Conservation (phyloP, 2,888 invertebrate species). For the Tenthredo livida region DNA sequence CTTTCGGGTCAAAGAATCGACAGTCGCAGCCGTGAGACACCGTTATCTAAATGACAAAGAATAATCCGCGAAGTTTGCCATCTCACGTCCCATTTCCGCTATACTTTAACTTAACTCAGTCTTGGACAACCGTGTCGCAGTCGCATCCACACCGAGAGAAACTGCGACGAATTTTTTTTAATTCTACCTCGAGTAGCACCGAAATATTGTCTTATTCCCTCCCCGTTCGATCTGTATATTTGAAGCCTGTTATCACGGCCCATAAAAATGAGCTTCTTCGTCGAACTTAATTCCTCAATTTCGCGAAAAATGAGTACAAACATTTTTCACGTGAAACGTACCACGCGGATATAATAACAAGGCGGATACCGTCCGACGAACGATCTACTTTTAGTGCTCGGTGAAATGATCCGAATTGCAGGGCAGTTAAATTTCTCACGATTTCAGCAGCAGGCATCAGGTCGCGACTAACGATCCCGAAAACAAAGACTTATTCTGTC, state of each 20-base stretch:
- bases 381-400: slow-evolving; percentile 43
- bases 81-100: slow-evolving; percentile 45
- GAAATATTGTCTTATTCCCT: neutral
- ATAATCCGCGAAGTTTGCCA: slow-evolving; percentile 30
- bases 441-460: neutral
- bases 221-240: neutral
- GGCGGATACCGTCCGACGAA: slow-evolving; percentile 32
- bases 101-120: slow-evolving; percentile 13
- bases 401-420: slow-evolving; percentile 38
- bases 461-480: neutral
- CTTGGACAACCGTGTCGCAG: slow-evolving; percentile 45
- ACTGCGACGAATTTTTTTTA: slow-evolving; percentile 8
- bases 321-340: neutral
- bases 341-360: slow-evolving; percentile 42
- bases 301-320: slow-evolving; percentile 15
- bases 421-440: slow-evolving; percentile 31
- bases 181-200: neutral
- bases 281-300: slow-evolving; percentile 14
- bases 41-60: slow-evolving; percentile 47
- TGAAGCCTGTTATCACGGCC: slow-evolving; percentile 10
- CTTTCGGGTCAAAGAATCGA: slow-evolving; percentile 39
- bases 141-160: slow-evolving; percentile 1
- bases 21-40: slow-evolving; percentile 33
- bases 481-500: slow-evolving; percentile 33
- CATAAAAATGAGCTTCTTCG: slow-evolving; percentile 19